Evolutionary conservation across 1,140 invertebrate genomes (phyloP).

Genomic region (Physella acuta): DNA sequence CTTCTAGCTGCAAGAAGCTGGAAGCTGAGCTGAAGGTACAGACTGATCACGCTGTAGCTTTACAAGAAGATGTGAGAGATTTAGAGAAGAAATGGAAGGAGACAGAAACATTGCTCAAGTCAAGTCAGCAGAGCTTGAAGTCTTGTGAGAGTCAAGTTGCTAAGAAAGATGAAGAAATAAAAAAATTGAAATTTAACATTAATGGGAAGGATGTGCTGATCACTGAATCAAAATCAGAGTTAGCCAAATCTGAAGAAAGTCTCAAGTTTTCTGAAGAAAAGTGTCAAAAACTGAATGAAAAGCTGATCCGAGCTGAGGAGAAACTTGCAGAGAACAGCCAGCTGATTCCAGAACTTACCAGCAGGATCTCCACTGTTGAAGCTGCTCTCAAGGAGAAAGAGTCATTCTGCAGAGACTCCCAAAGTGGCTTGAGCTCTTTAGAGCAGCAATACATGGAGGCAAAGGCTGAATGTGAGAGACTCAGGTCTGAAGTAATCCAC

Average conservation of each 20-base stretch:
- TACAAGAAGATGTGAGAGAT: not conserved
- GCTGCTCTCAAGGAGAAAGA: slow-evolving; percentile 16
- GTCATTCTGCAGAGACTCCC: slow-evolving; percentile 15
- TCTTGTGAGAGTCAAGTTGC: not conserved
- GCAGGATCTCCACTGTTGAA: not conserved
- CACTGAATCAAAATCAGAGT: not conserved
- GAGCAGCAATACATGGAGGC: slow-evolving; percentile 4
- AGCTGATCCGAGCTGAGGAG: not conserved
- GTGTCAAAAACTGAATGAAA: slow-evolving; percentile 4
- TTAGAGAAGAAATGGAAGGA: not conserved
- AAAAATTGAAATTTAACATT: not conserved
- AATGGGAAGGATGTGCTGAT: not conserved
- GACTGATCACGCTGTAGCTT: not conserved
- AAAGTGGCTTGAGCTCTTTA: slow-evolving; percentile 9
- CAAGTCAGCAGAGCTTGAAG: not conserved
- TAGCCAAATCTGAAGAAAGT: not conserved
- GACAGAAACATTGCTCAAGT: not conserved
- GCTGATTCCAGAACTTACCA: not conserved
- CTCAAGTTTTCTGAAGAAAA: slow-evolving; percentile 1
- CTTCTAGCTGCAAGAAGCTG: not conserved
- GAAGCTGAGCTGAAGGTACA: slow-evolving; percentile 3
- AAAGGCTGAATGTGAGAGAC: slow-evolving; percentile 7
- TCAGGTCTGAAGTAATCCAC: slow-evolving; percentile 3
- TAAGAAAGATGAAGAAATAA: not conserved
- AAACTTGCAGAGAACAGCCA: slow-evolving; percentile 2